Evolutionary conservation across 2,888 invertebrate genomes (phyloP).

Genomic region (Camptogramma bilineatum): DNA sequence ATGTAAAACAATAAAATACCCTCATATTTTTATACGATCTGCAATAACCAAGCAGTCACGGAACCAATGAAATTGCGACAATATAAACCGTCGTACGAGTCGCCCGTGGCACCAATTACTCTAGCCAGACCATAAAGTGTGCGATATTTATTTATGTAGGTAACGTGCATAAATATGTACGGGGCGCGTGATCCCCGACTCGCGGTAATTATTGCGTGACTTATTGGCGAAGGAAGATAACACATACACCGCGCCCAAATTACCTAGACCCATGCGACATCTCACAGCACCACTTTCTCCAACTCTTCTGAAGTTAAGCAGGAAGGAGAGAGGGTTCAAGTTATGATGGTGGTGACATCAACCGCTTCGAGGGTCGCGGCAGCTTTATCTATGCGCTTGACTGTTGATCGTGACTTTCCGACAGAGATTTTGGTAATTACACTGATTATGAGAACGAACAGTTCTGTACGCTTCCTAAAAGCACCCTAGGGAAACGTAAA

Average conservation of each 20-base stretch:
- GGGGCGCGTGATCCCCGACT: constrained; percentile 73
- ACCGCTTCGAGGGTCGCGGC: constrained; percentile 71
- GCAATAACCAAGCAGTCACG: constrained; percentile 45
- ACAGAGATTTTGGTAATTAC: constrained; percentile 82
- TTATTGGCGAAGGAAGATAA: constrained; percentile 83
- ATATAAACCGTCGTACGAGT: constrained; percentile 45
- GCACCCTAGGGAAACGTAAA: constrained; percentile 45
- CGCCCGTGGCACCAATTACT: constrained; percentile 65
- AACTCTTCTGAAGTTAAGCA: constrained; percentile 23
- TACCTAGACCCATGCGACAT: constrained; percentile 52
- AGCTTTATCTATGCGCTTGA: constrained; percentile 81
- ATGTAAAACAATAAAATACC: constrained; percentile 20
- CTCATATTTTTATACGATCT: constrained; percentile 27
- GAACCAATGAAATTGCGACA: constrained; percentile 49
- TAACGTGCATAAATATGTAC: constrained; percentile 77
- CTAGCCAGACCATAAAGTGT: constrained; percentile 63
- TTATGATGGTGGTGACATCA: constrained; percentile 58
- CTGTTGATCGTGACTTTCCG: constrained; percentile 82
- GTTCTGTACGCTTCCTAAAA: constrained; percentile 54
- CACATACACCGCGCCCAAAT: constrained; percentile 71
- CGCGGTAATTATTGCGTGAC: constrained; percentile 84
- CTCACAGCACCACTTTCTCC: constrained; percentile 26
- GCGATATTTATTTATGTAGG: constrained; percentile 69
- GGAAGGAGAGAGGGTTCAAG: constrained; percentile 50
- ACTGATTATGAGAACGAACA: constrained; percentile 77